Evolutionary conservation across 2,797 vertebrate species (phyloP).

Genomic region (Huso huso): DNA sequence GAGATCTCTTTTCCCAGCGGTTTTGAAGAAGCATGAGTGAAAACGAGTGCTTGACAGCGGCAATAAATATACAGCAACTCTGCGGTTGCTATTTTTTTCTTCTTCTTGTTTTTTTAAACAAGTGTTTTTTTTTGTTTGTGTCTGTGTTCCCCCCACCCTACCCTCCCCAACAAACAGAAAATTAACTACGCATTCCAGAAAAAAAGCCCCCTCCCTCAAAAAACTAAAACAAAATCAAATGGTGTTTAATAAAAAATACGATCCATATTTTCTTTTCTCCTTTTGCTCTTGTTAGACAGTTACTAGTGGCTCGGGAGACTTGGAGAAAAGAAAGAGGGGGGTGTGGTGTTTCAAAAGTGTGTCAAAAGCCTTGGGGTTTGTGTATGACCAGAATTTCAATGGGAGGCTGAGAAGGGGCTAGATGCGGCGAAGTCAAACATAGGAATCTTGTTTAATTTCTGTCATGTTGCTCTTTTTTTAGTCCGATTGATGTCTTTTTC

Average conservation of each 20-base stretch:
- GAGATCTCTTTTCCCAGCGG: constrained; percentile 33
- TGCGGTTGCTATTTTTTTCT: constrained; percentile 12
- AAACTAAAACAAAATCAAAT: constrained; percentile 10
- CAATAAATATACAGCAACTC: constrained; percentile 39
- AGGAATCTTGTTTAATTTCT: constrained; percentile 81
- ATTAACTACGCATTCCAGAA: constrained; percentile 4
- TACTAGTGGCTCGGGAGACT: constrained; percentile 66
- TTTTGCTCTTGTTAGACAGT: constrained; percentile 57
- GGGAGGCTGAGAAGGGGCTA: constrained; percentile 69
- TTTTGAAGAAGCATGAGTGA: constrained; percentile 35
- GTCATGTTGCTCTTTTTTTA: constrained; percentile 68
- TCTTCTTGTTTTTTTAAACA: not conserved
- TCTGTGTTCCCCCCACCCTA: constrained; percentile 7
- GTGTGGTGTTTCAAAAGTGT: constrained; percentile 80
- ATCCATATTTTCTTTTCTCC: constrained; percentile 21
- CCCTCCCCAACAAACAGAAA: constrained; percentile 9
- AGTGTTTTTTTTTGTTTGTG: constrained; percentile 19
- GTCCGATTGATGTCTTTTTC: constrained; percentile 71
- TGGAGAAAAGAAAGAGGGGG: constrained; percentile 60
- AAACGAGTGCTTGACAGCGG: constrained; percentile 40
- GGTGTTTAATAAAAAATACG: constrained; percentile 43
- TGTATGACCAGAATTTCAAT: constrained; percentile 83
- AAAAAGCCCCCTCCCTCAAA: constrained; percentile 1
- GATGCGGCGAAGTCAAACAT: constrained; percentile 68
- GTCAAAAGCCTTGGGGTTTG: constrained; percentile 84